Percentiles rank a stretch among this genome's conserved stretches.
These are phyloP conservation scores for Saxidomus purpurata DNA, from an alignment of 1,140 invertebrate species.

Conservation along the genomic window DNA sequence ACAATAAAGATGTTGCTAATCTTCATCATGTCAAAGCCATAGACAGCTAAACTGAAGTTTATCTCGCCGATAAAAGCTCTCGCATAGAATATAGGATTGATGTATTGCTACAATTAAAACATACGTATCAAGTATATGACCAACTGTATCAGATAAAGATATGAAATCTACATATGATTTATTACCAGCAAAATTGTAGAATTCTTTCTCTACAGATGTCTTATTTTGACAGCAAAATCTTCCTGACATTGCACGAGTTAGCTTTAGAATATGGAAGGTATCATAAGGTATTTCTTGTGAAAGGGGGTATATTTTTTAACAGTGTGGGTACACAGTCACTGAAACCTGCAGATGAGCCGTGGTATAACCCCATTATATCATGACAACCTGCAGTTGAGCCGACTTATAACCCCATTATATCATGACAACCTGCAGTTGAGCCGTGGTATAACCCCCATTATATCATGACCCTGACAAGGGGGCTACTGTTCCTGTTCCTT, in stretches of 20 bases:
- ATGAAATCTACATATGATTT: neutral
- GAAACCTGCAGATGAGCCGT: too few relatives aligned
- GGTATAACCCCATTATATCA: too few relatives aligned
- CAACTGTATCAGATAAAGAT: neutral
- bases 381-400: too few relatives aligned
- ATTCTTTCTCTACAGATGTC: neutral
- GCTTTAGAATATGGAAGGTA: too few relatives aligned
- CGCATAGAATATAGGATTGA: neutral
- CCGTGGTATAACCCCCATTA: too few relatives aligned
- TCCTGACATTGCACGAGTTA: neutral
- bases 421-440: too few relatives aligned
- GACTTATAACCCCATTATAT: too few relatives aligned
- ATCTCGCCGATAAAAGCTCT: neutral
- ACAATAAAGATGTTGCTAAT: neutral
- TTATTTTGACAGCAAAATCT: neutral
- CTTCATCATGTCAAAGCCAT: neutral
- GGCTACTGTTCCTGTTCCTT: too few relatives aligned
- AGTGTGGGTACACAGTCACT: too few relatives aligned
- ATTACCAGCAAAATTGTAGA: neutral
- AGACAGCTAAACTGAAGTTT: constrained; percentile 14
- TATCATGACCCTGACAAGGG: too few relatives aligned
- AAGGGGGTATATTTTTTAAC: too few relatives aligned
- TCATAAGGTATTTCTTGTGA: too few relatives aligned
- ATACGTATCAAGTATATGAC: neutral
- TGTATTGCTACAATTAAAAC: neutral